Evolutionary conservation across 2,888 invertebrate species (phyloP).

Genomic region (Acrocyrtus sp.): DNA sequence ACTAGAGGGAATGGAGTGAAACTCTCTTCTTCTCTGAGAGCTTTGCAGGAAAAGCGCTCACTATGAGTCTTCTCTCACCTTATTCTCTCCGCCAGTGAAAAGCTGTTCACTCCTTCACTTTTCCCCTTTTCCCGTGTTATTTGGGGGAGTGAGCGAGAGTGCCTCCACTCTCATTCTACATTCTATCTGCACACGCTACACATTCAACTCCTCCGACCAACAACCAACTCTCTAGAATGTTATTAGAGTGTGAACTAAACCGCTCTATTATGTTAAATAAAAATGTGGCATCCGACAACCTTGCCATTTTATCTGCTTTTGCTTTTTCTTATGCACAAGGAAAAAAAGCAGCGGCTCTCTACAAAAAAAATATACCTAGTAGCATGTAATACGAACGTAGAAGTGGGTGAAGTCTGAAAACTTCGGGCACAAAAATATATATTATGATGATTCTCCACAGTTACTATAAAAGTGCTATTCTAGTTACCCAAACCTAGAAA

Average conservation of each 20-base stretch:
- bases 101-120: not conserved
- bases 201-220: not conserved
- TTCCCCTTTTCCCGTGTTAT: not conserved
- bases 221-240: too few species aligned
- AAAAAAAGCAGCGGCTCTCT: too few species aligned
- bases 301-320: not conserved
- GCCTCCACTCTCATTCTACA: not conserved
- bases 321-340: not conserved
- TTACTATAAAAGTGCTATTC: not conserved
- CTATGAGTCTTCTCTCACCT: too few species aligned
- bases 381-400: too few species aligned
- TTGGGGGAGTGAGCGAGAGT: not conserved
- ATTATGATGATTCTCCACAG: slow-evolving; percentile 12
- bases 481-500: too few species aligned
- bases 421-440: not conserved
- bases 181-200: not conserved
- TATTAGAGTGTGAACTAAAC: too few species aligned
- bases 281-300: slow-evolving; percentile 8
- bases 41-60: too few species aligned
- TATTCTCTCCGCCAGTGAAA: too few species aligned
- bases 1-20: too few species aligned
- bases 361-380: too few species aligned
- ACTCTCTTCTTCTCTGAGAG: too few species aligned
- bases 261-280: too few species aligned
- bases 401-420: not conserved